A percentile compares a stretch with the other conserved stretches of the same genome.
Conservation (phyloP, 2,888 invertebrate genomes). For the Mythimna pallens region DNA sequence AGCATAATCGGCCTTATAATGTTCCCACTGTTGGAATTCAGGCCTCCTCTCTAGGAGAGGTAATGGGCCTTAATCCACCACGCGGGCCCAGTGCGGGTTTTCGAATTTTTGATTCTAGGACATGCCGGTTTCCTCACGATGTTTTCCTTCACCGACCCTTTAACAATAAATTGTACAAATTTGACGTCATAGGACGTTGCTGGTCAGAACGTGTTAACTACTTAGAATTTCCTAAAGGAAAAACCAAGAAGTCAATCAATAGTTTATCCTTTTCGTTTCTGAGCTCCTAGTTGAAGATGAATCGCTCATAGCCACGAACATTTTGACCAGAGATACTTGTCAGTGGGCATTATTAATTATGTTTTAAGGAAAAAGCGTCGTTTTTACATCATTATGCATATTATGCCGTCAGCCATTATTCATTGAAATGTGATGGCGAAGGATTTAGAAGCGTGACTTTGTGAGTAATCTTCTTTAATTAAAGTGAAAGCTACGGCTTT, state of each 20-base stretch:
- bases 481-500: constrained; percentile 11
- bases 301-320: constrained; percentile 58
- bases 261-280: constrained; percentile 9
- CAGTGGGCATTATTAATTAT: constrained; percentile 64
- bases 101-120: too few species aligned
- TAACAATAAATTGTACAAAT: too few species aligned
- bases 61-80: too few species aligned
- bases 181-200: too few species aligned
- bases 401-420: constrained; percentile 49
- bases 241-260: not conserved
- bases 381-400: constrained; percentile 58
- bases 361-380: constrained; percentile 44
- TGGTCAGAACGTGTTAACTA: too few species aligned
- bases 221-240: not conserved
- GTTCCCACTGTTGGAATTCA: too few species aligned
- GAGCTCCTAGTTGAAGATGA: constrained; percentile 56
- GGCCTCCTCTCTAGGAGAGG: too few species aligned
- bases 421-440: constrained; percentile 49
- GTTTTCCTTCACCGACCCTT: too few species aligned
- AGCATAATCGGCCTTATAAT: too few species aligned
- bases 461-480: constrained; percentile 31
- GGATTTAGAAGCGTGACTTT: constrained; percentile 52
- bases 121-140: too few species aligned
- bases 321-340: constrained; percentile 67
- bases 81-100: too few species aligned